phyloP scores from a whole-genome alignment of 2,797 vertebrate species.

The Anguilla anguilla region DNA sequence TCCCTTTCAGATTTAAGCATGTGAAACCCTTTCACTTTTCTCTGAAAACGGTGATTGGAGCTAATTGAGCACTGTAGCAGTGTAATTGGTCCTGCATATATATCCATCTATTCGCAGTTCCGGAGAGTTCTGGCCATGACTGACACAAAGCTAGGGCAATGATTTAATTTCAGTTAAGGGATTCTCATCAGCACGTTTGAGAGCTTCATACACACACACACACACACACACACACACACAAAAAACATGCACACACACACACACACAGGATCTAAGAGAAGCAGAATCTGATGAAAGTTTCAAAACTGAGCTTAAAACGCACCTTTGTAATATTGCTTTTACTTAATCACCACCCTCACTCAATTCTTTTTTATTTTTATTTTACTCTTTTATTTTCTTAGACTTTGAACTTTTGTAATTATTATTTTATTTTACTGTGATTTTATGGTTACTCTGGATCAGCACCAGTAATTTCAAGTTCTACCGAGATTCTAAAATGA shows the following conservation, averaged over 20 bases:
- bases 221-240: background rate
- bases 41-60: conserved; percentile 84
- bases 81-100: conserved; percentile 87
- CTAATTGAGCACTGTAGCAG: conserved; percentile 82
- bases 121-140: conserved; percentile 85
- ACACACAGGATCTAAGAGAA: background rate
- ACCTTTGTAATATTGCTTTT: too few species aligned
- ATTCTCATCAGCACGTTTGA: conserved; percentile 86
- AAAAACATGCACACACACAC: background rate
- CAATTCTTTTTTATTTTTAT: too few species aligned
- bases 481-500: too few species aligned
- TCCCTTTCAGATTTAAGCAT: conserved; percentile 66
- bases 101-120: conserved; percentile 71
- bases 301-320: too few species aligned
- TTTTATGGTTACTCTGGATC: too few species aligned
- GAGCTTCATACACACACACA: conserved; percentile 85
- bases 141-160: conserved; percentile 85
- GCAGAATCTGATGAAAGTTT: too few species aligned
- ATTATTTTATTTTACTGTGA: too few species aligned
- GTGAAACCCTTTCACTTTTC: conserved; percentile 71
- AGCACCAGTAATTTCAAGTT: too few species aligned
- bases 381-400: too few species aligned
- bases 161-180: conserved; percentile 90
- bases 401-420: too few species aligned
- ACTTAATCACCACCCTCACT: too few species aligned